phyloP scores from a whole-genome alignment of 1,140 invertebrate species.

The Holcopasites calliopsidis region DNA sequence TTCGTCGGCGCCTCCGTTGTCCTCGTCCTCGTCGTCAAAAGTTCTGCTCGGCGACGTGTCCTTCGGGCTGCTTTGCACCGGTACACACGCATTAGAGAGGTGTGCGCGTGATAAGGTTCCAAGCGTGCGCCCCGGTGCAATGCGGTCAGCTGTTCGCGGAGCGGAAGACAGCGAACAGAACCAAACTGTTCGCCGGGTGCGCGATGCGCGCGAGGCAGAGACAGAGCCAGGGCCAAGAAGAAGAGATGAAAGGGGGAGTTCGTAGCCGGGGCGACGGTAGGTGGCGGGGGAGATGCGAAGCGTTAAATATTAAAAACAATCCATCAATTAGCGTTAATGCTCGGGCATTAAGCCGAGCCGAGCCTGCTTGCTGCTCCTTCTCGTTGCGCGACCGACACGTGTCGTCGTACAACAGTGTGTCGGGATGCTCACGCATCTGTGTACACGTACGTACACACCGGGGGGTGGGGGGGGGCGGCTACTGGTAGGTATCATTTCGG shows the following conservation, averaged over 20 bases:
- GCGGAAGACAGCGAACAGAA: constrained; percentile 20
- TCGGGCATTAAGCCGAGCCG: constrained; percentile 61
- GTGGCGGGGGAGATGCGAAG: constrained; percentile 48
- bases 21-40: constrained; percentile 21
- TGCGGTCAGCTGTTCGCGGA: constrained; percentile 42
- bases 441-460: constrained; percentile 3
- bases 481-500: constrained; percentile 71
- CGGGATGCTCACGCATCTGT: background rate
- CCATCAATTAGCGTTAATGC: constrained; percentile 70
- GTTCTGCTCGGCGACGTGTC: constrained; percentile 27
- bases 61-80: constrained; percentile 7
- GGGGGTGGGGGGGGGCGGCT: no score
- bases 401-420: constrained; percentile 10
- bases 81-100: background rate
- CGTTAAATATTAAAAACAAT: constrained; percentile 72
- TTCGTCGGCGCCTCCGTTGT: constrained; percentile 29
- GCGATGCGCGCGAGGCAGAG: background rate
- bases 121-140: constrained; percentile 9
- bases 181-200: background rate
- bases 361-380: constrained; percentile 38
- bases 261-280: background rate
- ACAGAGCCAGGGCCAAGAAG: constrained; percentile 11
- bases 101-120: background rate
- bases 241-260: background rate
- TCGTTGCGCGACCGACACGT: constrained; percentile 49